Evolutionary conservation across 2,113 vertebrate genomes (phyloP).

Genomic region (Colinus virginianus): DNA sequence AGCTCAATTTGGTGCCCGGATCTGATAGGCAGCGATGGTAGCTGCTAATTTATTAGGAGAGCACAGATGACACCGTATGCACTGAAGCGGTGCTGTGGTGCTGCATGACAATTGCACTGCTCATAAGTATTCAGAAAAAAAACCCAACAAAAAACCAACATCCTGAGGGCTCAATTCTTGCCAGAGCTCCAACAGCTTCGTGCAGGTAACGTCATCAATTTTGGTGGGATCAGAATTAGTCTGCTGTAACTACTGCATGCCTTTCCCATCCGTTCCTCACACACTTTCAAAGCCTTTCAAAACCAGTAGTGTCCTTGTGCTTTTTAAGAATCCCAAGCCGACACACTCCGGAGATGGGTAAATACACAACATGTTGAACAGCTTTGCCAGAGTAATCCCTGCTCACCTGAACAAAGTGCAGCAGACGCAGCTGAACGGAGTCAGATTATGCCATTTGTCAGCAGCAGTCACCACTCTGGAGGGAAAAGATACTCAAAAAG

Average conservation of each 20-base stretch:
- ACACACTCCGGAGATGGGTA: neutral
- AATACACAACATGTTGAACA: neutral
- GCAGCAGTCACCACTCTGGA: neutral
- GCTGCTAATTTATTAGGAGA: neutral
- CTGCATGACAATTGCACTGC: neutral
- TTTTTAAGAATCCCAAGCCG: neutral
- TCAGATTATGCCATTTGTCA: slow-evolving; percentile 1
- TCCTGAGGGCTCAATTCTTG: neutral
- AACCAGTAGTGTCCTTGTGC: neutral
- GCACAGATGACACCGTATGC: neutral
- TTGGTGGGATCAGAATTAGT: neutral
- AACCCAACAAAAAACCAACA: too few species aligned
- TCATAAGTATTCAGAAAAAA: neutral
- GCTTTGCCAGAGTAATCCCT: slow-evolving; percentile 20
- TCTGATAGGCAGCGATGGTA: neutral
- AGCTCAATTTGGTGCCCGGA: neutral
- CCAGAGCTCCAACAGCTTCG: neutral
- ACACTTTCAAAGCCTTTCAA: neutral
- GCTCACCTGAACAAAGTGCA: neutral
- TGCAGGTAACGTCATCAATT: neutral
- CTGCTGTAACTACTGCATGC: neutral
- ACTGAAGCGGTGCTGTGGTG: neutral
- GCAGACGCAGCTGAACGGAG: neutral
- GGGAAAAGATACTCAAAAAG: neutral
- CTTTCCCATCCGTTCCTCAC: neutral